Evolutionary conservation across 2,888 invertebrate genomes (phyloP), one percentile per base, ranked within the genome.

Genomic region (Zaprionus bogoriensis): DNA sequence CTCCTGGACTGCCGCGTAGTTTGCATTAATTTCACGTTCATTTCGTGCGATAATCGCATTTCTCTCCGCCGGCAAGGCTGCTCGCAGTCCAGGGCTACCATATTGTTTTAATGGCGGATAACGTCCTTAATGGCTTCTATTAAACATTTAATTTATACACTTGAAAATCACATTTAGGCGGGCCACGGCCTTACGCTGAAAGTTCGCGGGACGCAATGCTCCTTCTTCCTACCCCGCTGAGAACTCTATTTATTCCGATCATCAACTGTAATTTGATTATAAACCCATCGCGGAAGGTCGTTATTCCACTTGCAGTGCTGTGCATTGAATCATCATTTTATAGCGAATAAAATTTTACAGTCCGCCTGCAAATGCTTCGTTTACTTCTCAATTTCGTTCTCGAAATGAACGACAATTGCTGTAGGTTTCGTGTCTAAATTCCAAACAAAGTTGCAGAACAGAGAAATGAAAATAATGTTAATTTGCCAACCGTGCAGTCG

Each of bases 21-120:
- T 82, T 82, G 81, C 82, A 84, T 82, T 81, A 82, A 82, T 84
- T 82, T 84, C 81, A 72, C 82, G 82, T 82, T 84, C 68, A 81
- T 82, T 84, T 84, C 61, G 46, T 74, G 78, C 77, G 77, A 82
- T 82, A 84, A 82, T 82, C 81, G 60, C 78, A 78, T 84, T 84
- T 83, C 77, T 76, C 61, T 69, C 44, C 36, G 39, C 60, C 42
- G 42, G n/a, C n/a, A 20, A 27, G 10, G 6, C 27, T 27, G 32
- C 32, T 14, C 32, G 17, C 9, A 5, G 10, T 1, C 0, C 7
- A 14, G 57, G 59, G 59, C 51, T 67, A 67, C 77, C 84, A 82
- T 82, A 82, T 82, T 82, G 82, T 71, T 81, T 84, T 78, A 84
- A 81, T 78, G 84, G 79, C 66, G 82, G 77, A 81, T 81, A 82